Conservation (phyloP, 2,797 vertebrate genomes). For the Cetoscarus ocellatus region DNA sequence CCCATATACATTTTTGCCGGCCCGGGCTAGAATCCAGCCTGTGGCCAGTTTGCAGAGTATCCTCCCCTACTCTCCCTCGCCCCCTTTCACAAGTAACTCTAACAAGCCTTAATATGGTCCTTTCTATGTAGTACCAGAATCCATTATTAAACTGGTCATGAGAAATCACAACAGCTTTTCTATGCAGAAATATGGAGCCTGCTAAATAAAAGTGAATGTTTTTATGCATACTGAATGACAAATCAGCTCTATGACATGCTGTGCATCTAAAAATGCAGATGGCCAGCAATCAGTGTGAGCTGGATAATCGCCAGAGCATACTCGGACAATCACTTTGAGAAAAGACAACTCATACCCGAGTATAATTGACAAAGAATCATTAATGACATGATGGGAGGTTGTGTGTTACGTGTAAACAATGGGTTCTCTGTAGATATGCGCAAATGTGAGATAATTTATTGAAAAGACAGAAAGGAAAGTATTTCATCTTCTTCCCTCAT, state of each 20-base stretch:
- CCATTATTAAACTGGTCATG: background rate
- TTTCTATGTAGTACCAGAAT: background rate
- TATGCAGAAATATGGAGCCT: background rate
- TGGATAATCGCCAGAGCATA: conserved; percentile 22
- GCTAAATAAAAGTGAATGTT: background rate
- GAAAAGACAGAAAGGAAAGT: background rate
- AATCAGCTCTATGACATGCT: conserved; percentile 12
- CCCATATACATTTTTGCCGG: too few species aligned
- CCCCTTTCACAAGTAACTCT: background rate
- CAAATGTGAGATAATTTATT: conserved; percentile 1
- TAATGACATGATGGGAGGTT: background rate
- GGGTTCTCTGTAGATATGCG: background rate
- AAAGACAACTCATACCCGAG: conserved; percentile 2
- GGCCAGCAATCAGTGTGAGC: conserved; percentile 24
- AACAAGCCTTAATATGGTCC: background rate
- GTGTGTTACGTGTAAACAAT: background rate
- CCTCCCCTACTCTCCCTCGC: too few species aligned
- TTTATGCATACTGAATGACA: conserved; percentile 16
- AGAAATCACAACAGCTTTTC: background rate
- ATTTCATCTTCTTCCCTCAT: conserved; percentile 6
- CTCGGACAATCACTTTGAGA: conserved; percentile 17
- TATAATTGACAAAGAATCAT: background rate
- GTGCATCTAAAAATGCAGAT: conserved; percentile 38
- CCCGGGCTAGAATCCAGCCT: too few species aligned
- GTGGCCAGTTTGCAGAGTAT: too few species aligned